Evolutionary conservation across 2,113 vertebrate genomes (phyloP).

Genomic region (Mus pahari): DNA sequence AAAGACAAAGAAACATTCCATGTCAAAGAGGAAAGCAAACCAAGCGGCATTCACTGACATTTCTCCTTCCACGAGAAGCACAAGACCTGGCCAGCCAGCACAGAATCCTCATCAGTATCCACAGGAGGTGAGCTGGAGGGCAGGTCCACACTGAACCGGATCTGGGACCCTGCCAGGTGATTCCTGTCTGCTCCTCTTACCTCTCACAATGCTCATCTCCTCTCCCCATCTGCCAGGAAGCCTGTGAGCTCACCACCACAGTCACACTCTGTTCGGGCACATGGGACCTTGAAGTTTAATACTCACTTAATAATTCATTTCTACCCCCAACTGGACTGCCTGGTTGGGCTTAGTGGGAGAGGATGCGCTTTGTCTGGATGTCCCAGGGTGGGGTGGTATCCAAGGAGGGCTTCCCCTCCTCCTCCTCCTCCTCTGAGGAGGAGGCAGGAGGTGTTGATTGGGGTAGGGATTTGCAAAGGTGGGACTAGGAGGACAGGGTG

Average conservation of each 20-base stretch:
- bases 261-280: not conserved
- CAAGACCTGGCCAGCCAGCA: not conserved
- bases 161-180: not conserved
- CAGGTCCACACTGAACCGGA: not conserved
- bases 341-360: no score
- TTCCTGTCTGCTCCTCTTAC: not conserved
- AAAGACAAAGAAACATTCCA: not conserved
- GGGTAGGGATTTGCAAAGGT: no score
- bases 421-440: no score
- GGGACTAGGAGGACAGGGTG: no score
- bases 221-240: not conserved
- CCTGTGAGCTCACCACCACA: fast-evolving
- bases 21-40: not conserved
- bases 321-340: no score
- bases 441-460: no score
- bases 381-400: no score
- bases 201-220: not conserved
- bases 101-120: fast-evolving
- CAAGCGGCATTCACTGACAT: not conserved
- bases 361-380: no score
- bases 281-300: not conserved
- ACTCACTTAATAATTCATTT: not conserved
- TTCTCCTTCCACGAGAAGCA: not conserved
- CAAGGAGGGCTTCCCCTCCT: no score
- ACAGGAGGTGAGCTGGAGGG: not conserved